Conservation (phyloP, 2,113 vertebrate genomes). For the Lipophrys pholis region DNA sequence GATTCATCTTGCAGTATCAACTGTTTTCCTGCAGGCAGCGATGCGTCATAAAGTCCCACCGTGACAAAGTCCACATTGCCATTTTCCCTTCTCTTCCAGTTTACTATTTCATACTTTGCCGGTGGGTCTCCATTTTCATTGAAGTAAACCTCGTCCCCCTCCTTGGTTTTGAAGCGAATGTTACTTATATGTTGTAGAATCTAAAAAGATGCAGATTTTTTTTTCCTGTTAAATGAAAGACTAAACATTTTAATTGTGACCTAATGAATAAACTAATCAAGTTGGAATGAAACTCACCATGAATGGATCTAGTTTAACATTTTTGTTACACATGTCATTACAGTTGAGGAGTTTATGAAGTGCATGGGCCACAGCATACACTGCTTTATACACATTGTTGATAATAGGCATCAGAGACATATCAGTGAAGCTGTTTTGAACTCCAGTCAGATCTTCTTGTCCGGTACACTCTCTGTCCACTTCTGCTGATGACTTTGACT, state of each 20-base stretch:
- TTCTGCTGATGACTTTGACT: not conserved
- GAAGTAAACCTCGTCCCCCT: constrained; percentile 77
- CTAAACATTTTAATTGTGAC: not conserved
- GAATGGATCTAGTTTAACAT: constrained; percentile 51
- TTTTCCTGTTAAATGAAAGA: too few relatives aligned
- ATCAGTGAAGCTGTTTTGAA: constrained; percentile 75
- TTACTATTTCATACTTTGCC: constrained; percentile 82
- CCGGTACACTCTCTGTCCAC: constrained; percentile 66
- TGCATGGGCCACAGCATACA: constrained; percentile 75
- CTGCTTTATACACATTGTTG: constrained; percentile 79
- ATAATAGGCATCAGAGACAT: constrained; percentile 79
- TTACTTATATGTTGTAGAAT: constrained; percentile 69
- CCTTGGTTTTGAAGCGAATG: constrained; percentile 76
- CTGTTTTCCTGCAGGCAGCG: constrained; percentile 60
- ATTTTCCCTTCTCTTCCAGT: constrained; percentile 73
- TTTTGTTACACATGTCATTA: constrained; percentile 63
- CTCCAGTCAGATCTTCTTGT: constrained; percentile 64
- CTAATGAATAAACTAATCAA: not conserved
- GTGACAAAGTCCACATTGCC: constrained; percentile 69
- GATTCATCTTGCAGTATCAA: constrained; percentile 60
- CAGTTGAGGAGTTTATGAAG: constrained; percentile 67
- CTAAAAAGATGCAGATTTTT: constrained; percentile 26
- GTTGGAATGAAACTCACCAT: constrained; percentile 49
- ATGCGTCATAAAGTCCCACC: constrained; percentile 77
- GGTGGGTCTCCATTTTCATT: constrained; percentile 76